phyloP scores from a whole-genome alignment of 2,797 vertebrate species.

The Sciaenops ocellatus region DNA sequence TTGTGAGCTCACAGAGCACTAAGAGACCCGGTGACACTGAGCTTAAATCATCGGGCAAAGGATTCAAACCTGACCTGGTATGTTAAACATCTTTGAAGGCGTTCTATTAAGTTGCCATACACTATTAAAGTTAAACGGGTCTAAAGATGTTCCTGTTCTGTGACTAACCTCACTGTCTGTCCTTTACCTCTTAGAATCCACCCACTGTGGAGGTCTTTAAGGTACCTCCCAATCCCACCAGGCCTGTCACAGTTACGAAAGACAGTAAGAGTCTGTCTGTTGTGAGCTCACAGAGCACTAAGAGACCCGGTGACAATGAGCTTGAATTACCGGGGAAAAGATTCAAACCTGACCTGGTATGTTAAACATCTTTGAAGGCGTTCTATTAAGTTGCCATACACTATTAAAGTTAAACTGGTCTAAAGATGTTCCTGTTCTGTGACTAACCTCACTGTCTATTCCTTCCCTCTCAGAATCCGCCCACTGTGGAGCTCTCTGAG shows the following conservation, averaged over 20 bases:
- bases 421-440: neutral
- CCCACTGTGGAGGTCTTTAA: neutral
- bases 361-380: neutral
- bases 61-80: neutral
- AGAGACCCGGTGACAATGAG: conserved; percentile 53
- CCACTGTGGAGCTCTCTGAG: neutral
- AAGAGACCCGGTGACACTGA: conserved; percentile 64
- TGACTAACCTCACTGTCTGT: neutral
- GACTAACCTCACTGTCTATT: neutral
- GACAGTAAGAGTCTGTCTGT: conserved; percentile 73
- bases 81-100: neutral
- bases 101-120: neutral
- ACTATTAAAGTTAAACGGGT: neutral
- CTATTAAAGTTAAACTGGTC: neutral
- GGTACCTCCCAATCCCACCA: neutral
- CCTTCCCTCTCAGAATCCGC: conserved; percentile 1
- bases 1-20: conserved; percentile 78
- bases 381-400: neutral
- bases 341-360: neutral
- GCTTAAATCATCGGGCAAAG: neutral
- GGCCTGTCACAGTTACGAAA: neutral
- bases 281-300: conserved; percentile 80
- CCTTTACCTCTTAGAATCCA: neutral
- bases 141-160: neutral
- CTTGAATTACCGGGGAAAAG: neutral